Evolutionary conservation across 2,888 invertebrate species (phyloP).

Genomic region (Achlya flavicornis): DNA sequence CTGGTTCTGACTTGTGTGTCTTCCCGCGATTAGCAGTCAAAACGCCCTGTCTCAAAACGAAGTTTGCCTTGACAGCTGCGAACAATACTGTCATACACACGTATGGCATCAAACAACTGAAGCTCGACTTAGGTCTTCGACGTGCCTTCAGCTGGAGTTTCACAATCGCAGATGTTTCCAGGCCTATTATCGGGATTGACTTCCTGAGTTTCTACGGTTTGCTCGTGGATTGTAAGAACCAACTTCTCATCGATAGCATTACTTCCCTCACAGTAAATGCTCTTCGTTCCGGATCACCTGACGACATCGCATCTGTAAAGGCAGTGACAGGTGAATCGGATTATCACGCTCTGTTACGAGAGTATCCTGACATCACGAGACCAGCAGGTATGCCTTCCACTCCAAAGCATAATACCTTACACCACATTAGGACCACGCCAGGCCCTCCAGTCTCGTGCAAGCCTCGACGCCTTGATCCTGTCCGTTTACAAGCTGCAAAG

Average conservation of each 20-base stretch:
- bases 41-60: constrained; percentile 24
- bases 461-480: constrained; percentile 25
- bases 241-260: constrained; percentile 25
- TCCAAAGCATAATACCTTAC: constrained; percentile 20
- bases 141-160: constrained; percentile 44
- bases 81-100: constrained; percentile 45
- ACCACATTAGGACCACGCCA: constrained; percentile 21
- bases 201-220: constrained; percentile 45
- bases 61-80: constrained; percentile 43
- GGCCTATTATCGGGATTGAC: constrained; percentile 50
- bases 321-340: constrained; percentile 14
- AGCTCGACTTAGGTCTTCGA: constrained; percentile 41
- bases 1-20: background rate
- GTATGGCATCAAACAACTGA: constrained; percentile 35
- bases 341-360: constrained; percentile 19
- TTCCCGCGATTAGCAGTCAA: constrained; percentile 17
- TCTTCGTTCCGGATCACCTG: background rate
- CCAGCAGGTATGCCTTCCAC: constrained; percentile 13
- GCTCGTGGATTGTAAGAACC: constrained; percentile 39
- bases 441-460: constrained; percentile 23
- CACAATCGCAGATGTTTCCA: constrained; percentile 44
- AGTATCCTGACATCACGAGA: constrained; percentile 21
- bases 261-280: constrained; percentile 17
- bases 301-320: constrained; percentile 9
- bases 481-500: constrained; percentile 14